Evolutionary conservation across 2,797 vertebrate genomes (phyloP).

Genomic region (Enteromius thamalakanensis): DNA sequence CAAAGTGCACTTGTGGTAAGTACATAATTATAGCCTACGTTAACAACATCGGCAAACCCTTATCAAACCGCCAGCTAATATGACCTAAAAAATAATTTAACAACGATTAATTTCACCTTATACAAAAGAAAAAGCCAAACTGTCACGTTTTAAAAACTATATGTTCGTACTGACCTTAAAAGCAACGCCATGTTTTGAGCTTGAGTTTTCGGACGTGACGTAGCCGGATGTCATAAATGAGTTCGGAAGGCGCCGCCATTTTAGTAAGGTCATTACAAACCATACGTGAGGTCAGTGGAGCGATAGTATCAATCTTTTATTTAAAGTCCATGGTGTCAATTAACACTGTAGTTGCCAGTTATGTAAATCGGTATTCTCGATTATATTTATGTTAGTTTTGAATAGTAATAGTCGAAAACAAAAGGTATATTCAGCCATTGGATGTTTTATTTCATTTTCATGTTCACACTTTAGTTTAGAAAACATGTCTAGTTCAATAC

Average conservation of each 20-base stretch:
- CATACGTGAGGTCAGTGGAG: too few relatives aligned
- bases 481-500: background rate
- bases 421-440: background rate
- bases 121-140: background rate
- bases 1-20: conserved; percentile 17
- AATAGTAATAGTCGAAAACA: background rate
- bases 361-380: background rate
- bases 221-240: background rate
- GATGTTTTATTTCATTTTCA: background rate
- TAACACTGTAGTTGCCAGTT: background rate
- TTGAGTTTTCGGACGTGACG: conserved; percentile 68
- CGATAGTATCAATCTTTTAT: too few relatives aligned
- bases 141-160: background rate
- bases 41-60: background rate
- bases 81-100: background rate
- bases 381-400: background rate
- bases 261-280: conserved; percentile 30
- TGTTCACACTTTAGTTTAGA: conserved; percentile 1
- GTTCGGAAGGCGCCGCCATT: background rate
- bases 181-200: conserved; percentile 78
- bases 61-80: background rate
- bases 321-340: too few relatives aligned
- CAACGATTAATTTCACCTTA: background rate
- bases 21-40: background rate
- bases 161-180: conserved; percentile 78